phyloP scores from a whole-genome alignment of 2,797 vertebrate species.

The Thunnus albacares region DNA sequence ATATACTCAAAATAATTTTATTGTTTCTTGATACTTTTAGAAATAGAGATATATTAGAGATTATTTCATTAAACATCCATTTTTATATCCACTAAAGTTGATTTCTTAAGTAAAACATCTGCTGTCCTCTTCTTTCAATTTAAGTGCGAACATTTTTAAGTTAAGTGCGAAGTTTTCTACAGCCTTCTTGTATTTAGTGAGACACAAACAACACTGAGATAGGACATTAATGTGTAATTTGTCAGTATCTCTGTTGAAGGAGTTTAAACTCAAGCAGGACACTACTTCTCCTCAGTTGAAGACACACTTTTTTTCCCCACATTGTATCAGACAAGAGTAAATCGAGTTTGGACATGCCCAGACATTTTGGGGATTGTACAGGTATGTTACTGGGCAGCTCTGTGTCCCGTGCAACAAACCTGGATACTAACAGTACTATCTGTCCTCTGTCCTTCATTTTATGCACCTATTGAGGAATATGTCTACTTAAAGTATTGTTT shows the following conservation, averaged over 20 bases:
- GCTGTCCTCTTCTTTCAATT: background rate
- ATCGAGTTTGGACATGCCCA: constrained; percentile 51
- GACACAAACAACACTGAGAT: background rate
- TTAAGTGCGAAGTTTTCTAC: background rate
- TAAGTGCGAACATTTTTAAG: background rate
- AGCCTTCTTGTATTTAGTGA: too few species aligned
- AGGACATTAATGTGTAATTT: background rate
- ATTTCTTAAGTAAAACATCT: constrained; percentile 2
- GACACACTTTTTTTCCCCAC: constrained; percentile 7
- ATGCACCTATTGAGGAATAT: background rate
- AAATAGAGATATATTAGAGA: background rate
- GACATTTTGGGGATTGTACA: constrained; percentile 34
- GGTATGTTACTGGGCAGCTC: constrained; percentile 53
- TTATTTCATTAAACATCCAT: background rate
- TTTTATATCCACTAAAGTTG: background rate
- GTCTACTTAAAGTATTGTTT: too few species aligned
- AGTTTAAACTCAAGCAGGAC: background rate
- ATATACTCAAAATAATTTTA: too few species aligned
- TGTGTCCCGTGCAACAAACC: constrained; percentile 14
- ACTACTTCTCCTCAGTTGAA: background rate
- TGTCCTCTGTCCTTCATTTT: background rate
- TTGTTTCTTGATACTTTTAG: background rate
- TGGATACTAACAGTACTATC: background rate
- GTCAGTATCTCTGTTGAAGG: background rate
- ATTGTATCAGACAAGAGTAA: constrained; percentile 8